Evolutionary conservation across 2,113 vertebrate species (phyloP).

Genomic region (Burhinus oedicnemus): DNA sequence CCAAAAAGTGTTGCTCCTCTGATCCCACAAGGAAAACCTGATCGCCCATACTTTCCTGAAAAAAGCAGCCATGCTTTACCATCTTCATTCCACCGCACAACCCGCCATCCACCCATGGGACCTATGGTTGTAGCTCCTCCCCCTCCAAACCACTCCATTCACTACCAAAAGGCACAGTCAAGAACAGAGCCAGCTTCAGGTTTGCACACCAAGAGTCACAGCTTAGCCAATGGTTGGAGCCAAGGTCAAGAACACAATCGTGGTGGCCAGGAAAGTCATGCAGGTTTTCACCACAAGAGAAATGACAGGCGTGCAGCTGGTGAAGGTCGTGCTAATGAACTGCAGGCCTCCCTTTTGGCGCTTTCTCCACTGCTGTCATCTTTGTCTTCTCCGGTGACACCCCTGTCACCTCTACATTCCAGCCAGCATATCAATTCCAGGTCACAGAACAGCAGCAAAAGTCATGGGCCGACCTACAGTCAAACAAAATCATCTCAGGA

Average conservation of each 20-base stretch:
- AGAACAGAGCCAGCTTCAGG: conserved; percentile 36
- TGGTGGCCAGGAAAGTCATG: conserved; percentile 6
- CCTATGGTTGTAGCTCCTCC: conserved; percentile 48
- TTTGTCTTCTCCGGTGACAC: conserved; percentile 75
- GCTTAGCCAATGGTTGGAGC: conserved; percentile 5
- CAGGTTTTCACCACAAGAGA: conserved; percentile 42
- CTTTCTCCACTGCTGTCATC: conserved; percentile 71
- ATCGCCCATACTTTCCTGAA: conserved; percentile 52
- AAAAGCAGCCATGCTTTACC: conserved; percentile 50
- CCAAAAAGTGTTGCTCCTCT: conserved; percentile 43
- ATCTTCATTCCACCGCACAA: conserved; percentile 70
- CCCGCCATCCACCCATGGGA: conserved; percentile 50
- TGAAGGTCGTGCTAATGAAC: conserved; percentile 14
- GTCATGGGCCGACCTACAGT: conserved; percentile 36
- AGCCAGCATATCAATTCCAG: conserved; percentile 75
- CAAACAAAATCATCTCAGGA: conserved; percentile 58
- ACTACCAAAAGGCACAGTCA: conserved; percentile 67
- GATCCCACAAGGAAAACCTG: conserved; percentile 59
- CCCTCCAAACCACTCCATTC: conserved; percentile 48
- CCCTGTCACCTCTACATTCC: conserved; percentile 84
- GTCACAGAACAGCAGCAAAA: conserved; percentile 57
- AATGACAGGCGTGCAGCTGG: conserved; percentile 51
- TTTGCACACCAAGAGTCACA: conserved; percentile 52
- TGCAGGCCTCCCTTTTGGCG: conserved; percentile 17
- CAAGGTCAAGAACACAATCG: conserved; percentile 11